Base-by-base conservation (phyloP, 2,888 invertebrate genomes). In the Clitarchus hookeri region DNA sequence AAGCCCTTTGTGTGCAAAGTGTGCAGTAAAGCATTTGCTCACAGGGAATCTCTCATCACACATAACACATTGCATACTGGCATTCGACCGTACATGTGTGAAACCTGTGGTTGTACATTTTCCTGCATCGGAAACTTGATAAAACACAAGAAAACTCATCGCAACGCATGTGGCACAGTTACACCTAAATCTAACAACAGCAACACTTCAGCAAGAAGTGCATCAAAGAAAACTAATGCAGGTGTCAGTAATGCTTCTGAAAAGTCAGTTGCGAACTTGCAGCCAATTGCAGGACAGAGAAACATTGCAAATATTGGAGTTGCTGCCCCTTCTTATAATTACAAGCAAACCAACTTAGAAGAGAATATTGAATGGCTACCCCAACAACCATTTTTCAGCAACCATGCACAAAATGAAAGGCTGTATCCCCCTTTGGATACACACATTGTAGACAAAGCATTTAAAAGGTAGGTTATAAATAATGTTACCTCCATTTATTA, bases 1-100 rank as follows among this genome's bases (percentile, higher is more conserved):
- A 93, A 93, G 87, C 93, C 93, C 53, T 93, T 91, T 88, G 91
- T 92, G 88, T 93, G 93, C 88, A 90, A 91, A 88, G 91, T 92
- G 88, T 90, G 90, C 89, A 23, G 86, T 12, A 91, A 92, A 88
- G 89, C 91, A 23, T 93, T 93, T 89, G 91, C 91, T 0, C 91
- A 93, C 89, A 91, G 92, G 0, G 92, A 92, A 89, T 92, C 92
- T 88, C 90, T 92, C 84, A 90, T 92, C 1, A 92, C 92, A 2
- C 93, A 93, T 89, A 91, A 91, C 85, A 91, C 92, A 27, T 88
- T 92, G 79, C 93, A 93, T 26, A 82, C 82, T 16, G 82, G 82
- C 27, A 90, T 92, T 8, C 93, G 93, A 87, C 92, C 93, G 6
- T 92, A 92, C 88, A 89, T 92, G 44, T 93, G 93, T 88, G 91